Conservation (phyloP, 2,797 vertebrate genomes). For the Prionace glauca region DNA sequence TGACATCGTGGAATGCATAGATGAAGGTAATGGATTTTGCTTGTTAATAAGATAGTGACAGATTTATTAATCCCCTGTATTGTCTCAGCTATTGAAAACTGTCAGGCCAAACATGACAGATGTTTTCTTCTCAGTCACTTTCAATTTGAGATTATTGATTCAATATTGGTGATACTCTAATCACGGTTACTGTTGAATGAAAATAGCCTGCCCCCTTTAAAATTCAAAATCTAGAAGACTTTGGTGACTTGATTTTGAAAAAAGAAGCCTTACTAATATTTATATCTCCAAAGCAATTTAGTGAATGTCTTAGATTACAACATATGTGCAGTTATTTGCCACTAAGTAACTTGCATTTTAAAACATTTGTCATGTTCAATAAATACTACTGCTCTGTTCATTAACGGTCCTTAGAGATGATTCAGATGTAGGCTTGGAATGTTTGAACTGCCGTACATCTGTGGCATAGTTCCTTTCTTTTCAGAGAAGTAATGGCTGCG, state of each 20-base stretch:
- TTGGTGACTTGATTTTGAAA: neutral
- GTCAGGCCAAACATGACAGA: neutral
- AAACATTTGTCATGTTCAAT: neutral
- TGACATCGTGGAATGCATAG: constrained; percentile 66
- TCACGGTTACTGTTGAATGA: neutral
- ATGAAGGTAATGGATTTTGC: constrained; percentile 64
- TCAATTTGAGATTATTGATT: neutral
- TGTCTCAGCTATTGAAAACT: neutral
- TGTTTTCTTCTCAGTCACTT: neutral
- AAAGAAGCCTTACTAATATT: neutral
- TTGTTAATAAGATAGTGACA: constrained; percentile 1
- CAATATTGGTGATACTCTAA: neutral
- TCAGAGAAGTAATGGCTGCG: neutral
- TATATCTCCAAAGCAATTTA: neutral
- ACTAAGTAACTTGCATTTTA: neutral
- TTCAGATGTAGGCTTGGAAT: neutral
- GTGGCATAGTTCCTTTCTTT: neutral
- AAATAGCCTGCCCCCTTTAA: neutral
- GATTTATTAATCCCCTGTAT: neutral
- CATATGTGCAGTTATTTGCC: neutral
- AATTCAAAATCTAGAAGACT: neutral
- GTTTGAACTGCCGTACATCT: neutral
- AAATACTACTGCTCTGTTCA: neutral
- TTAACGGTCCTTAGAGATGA: neutral
- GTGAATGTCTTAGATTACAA: neutral